These are phyloP conservation scores for Callospermophilus lateralis DNA, from an alignment of 2,113 vertebrate genomes.

Conservation along the genomic window DNA sequence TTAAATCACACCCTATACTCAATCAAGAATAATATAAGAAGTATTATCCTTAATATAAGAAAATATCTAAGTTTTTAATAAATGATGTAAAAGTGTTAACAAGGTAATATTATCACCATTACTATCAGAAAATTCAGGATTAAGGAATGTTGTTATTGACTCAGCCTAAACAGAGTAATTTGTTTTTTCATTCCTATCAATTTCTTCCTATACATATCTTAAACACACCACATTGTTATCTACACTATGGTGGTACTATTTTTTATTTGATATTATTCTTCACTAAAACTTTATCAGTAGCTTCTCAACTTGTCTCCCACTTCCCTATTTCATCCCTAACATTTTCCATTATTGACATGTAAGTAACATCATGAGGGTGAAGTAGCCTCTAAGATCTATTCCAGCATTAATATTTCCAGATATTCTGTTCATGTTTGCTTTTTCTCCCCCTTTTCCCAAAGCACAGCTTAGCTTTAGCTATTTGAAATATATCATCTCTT, in stretches of 20 bases:
- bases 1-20: background rate
- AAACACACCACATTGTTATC: background rate
- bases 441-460: background rate
- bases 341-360: background rate
- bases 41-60: background rate
- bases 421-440: background rate
- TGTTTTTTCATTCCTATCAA: background rate
- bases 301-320: background rate
- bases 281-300: background rate
- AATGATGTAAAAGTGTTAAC: background rate
- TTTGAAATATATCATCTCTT: background rate
- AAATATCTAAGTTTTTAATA: background rate
- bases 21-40: background rate
- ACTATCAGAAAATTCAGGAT: background rate
- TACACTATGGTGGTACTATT: rapidly evolving
- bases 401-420: background rate
- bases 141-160: background rate
- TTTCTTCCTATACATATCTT: background rate
- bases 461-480: background rate
- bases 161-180: background rate
- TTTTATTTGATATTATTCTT: background rate
- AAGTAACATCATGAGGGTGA: background rate
- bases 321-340: background rate
- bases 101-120: background rate
- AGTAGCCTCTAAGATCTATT: rapidly evolving